phyloP scores from a whole-genome alignment of 2,888 invertebrate species.

The Carcina quercana region DNA sequence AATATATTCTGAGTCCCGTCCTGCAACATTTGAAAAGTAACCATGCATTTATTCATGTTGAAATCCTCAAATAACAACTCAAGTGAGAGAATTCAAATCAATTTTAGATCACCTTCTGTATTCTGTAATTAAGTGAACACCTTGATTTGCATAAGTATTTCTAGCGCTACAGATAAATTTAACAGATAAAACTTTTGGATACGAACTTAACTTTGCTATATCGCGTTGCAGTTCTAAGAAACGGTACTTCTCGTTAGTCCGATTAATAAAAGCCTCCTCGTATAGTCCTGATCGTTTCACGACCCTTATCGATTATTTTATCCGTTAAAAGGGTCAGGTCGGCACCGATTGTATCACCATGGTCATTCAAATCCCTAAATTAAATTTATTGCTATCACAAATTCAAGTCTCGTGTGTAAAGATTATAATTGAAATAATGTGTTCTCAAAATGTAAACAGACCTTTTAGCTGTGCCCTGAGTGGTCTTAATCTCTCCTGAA shows the following conservation, averaged over 20 bases:
- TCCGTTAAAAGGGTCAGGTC: slow-evolving; percentile 27
- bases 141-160: slow-evolving; percentile 27
- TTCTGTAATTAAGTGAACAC: too few relatives aligned
- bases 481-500: too few relatives aligned
- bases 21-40: too few relatives aligned
- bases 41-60: too few relatives aligned
- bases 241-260: slow-evolving; percentile 20
- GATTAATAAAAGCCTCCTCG: slow-evolving; percentile 28
- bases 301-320: slow-evolving; percentile 26
- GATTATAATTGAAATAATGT: too few relatives aligned
- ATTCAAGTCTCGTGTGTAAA: slow-evolving; percentile 21
- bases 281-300: slow-evolving; percentile 29
- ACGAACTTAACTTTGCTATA: slow-evolving; percentile 9
- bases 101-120: too few relatives aligned
- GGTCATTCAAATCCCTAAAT: slow-evolving; percentile 31
- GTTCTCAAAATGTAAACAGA: too few relatives aligned
- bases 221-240: slow-evolving; percentile 29
- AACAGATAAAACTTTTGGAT: slow-evolving; percentile 15
- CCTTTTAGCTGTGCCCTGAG: too few relatives aligned
- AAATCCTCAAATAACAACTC: too few relatives aligned
- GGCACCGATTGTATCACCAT: slow-evolving; percentile 27
- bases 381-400: slow-evolving; percentile 34
- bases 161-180: slow-evolving; percentile 19
- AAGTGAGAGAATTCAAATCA: too few relatives aligned
- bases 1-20: too few relatives aligned